These are phyloP conservation scores for Antheraea mylitta DNA, from an alignment of 1,140 invertebrate genomes.

Conservation along the genomic window DNA sequence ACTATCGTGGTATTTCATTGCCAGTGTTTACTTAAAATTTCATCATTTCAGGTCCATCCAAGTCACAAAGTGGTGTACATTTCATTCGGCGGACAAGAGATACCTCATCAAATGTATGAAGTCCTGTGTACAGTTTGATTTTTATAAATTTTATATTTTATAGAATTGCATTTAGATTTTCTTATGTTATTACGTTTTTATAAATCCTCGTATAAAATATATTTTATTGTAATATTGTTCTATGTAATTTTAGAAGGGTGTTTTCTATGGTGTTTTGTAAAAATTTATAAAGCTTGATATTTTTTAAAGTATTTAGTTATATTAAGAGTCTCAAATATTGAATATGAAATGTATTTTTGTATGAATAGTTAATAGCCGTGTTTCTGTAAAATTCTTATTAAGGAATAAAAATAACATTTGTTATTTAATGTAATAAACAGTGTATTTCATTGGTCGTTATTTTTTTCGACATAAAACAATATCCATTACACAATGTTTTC, in stretches of 20 bases:
- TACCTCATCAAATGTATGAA: conserved; percentile 81
- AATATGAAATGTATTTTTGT: neutral
- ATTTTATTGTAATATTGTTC: neutral
- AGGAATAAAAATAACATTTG: neutral
- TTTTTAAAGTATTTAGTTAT: neutral
- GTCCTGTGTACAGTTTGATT: conserved; percentile 63
- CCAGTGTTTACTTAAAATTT: neutral
- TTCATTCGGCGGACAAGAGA: conserved; percentile 84
- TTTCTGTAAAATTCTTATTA: neutral
- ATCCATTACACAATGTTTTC: too few species aligned
- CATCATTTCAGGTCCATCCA: conserved; percentile 81
- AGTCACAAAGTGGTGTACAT: conserved; percentile 86
- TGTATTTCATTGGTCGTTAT: neutral
- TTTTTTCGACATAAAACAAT: neutral
- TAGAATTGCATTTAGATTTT: neutral
- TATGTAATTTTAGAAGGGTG: conserved; percentile 3
- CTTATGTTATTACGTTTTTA: neutral
- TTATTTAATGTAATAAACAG: neutral
- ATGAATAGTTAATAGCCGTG: too few species aligned
- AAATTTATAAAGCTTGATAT: neutral
- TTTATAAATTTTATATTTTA: neutral
- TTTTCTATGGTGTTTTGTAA: neutral
- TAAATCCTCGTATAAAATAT: neutral
- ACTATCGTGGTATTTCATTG: neutral
- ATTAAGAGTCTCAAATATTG: neutral